Conservation (phyloP, 2,113 vertebrate genomes). For the Microtus ochrogaster region DNA sequence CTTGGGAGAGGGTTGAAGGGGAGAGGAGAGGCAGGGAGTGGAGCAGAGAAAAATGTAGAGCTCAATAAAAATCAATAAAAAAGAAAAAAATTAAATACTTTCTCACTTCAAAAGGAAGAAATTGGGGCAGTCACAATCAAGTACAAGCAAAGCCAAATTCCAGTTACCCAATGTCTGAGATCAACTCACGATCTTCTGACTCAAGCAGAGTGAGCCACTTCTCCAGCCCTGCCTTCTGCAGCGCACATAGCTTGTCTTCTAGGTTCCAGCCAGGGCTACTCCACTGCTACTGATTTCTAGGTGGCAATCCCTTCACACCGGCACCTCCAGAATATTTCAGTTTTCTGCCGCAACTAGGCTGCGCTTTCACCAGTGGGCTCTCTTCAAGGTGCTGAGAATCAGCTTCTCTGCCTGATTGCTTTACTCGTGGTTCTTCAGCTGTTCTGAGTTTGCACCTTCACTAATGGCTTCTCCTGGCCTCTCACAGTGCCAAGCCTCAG, state of each 20-base stretch:
- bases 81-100: background rate
- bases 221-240: background rate
- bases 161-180: background rate
- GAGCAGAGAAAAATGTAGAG: too few species aligned
- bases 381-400: background rate
- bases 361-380: background rate
- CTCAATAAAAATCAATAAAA: too few species aligned
- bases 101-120: background rate
- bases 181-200: background rate
- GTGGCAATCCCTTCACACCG: background rate
- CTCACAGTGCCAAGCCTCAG: background rate
- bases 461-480: background rate
- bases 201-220: background rate
- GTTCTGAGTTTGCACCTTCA: background rate
- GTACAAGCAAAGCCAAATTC: background rate
- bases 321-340: background rate
- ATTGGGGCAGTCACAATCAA: background rate
- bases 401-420: background rate
- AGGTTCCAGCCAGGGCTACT: background rate
- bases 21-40: too few species aligned
- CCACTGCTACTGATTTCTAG: background rate
- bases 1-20: too few species aligned
- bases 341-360: background rate
- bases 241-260: background rate
- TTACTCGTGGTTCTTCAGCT: background rate